Evolutionary conservation across 2,113 vertebrate genomes (phyloP).

Genomic region (Quiscalus mexicanus): DNA sequence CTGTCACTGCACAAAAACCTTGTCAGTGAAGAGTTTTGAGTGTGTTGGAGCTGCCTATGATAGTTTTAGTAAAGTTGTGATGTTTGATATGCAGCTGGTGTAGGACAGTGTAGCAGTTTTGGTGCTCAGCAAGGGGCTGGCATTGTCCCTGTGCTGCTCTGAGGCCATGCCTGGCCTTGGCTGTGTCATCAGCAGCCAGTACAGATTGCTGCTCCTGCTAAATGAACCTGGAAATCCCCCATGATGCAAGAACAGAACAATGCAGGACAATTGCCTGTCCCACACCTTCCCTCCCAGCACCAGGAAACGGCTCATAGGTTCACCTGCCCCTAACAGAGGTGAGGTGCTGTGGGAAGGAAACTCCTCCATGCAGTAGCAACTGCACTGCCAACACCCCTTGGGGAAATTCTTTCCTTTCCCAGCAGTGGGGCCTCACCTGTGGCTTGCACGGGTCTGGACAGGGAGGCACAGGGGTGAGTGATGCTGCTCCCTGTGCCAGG

Average conservation of each 20-base stretch:
- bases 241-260: not conserved
- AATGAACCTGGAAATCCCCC: not conserved
- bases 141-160: accelerated
- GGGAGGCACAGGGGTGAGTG: not conserved
- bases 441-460: not conserved
- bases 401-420: not conserved
- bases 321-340: not conserved
- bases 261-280: accelerated
- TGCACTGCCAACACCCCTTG: not conserved
- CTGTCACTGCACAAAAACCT: accelerated
- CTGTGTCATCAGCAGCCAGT: not conserved
- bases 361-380: not conserved
- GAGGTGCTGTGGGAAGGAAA: not conserved
- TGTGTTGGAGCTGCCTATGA: not conserved
- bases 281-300: not conserved
- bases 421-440: not conserved
- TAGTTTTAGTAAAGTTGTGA: not conserved
- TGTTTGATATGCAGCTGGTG: not conserved
- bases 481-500: not conserved
- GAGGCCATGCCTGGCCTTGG: not conserved
- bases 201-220: not conserved
- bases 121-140: not conserved
- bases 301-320: accelerated
- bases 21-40: not conserved
- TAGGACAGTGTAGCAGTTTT: not conserved